Evolutionary conservation across 2,113 vertebrate genomes (phyloP), one percentile per base, ranked within the genome.

Genomic region (Alligator mississippiensis): DNA sequence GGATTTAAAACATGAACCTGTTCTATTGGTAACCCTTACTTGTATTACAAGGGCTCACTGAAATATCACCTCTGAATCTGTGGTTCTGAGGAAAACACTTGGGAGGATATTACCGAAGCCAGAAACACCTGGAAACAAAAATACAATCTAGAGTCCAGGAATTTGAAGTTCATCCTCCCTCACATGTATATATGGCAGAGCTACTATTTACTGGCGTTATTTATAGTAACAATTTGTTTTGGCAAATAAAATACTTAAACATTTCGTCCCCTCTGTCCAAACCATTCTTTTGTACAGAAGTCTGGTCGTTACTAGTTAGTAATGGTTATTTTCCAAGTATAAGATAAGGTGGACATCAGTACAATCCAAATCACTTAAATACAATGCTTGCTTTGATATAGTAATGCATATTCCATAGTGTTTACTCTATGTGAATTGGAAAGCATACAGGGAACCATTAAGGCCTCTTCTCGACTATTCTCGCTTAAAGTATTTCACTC

Each of bases 361-460:
- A 47, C 47, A 93, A 94, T 4, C 59, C 86, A 93, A 61, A 90
- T 61, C 63, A 87, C 14, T 80, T 61, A 87, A 86, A 47, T 3
- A 1, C 24, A 38, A 12, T 55, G 14, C 77, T 90, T 89, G 17
- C 11, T 85, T 25, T 77, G 54, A 1, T 66, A 55, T 14, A 30
- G 1, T 87, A 5, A 6, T 70, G 30, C 30, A 70, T 34, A 70
- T 34, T 70, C 66, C 66, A 70, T 12, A 70, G 10, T 11, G 21
- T 70, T 70, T 70, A 91, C 89, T 70, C 77, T 87, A 1, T 70
- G 28, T 87, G 82, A 84, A 34, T 11, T 22, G 55, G 3, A 77
- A 77, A 62, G 21, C 80, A 58, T 38, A 77, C 25, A 90, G 83
- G 77, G 88, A 91, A 58, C 4, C 0, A 0, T 77, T 79, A 84